Percentiles rank a stretch among this genome's conserved stretches.
These are phyloP conservation scores for Eutrigla gurnardus DNA, from an alignment of 2,797 vertebrate genomes.

Conservation along the genomic window DNA sequence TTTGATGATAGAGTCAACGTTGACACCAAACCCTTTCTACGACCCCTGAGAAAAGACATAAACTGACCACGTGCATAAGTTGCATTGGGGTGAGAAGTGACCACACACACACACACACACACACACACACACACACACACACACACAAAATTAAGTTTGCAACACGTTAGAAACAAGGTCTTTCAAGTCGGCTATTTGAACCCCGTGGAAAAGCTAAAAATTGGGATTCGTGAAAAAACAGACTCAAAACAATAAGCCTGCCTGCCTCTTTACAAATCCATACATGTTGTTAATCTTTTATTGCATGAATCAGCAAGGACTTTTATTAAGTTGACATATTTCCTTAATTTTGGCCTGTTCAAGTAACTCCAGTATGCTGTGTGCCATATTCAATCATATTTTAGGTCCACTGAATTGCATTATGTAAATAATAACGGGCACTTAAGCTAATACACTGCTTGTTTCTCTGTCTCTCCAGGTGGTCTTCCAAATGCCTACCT, in stretches of 20 bases:
- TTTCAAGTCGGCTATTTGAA: background rate
- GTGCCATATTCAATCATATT: background rate
- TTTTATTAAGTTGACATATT: background rate
- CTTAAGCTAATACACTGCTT: background rate
- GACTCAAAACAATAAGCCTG: background rate
- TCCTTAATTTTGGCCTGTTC: background rate
- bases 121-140: background rate
- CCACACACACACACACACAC: background rate
- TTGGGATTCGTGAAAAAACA: background rate
- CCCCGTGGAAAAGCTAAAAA: background rate
- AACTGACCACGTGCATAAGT: slow-evolving; percentile 62
- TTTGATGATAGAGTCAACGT: slow-evolving; percentile 62
- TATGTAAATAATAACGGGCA: background rate
- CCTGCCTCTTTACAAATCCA: background rate
- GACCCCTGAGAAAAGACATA: slow-evolving; percentile 60
- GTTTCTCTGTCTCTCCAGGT: slow-evolving; percentile 69
- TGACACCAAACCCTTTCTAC: slow-evolving; percentile 59
- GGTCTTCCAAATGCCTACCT: slow-evolving; percentile 97
- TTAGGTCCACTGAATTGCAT: background rate
- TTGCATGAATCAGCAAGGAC: background rate
- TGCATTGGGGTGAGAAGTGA: slow-evolving; percentile 73
- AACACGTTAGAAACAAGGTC: background rate
- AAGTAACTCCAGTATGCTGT: background rate
- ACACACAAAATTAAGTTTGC: background rate
- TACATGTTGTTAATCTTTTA: background rate